These are phyloP conservation scores for rat (Rattus norvegicus) DNA, from an alignment of 2,113 vertebrate species.

Conservation along the genomic window GRCr8 NC_086032.1:73751001-73751500, in stretches of 20 bases:
- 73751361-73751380: neutral
- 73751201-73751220: too few relatives aligned
- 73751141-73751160: neutral
- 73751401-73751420: neutral
- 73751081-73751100: neutral
- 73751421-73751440: neutral
- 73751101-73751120: neutral
- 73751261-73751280: neutral
- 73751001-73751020: neutral
- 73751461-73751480: neutral
- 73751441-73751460: neutral
- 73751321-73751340: neutral
- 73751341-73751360: neutral
- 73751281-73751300: neutral
- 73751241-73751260: neutral
- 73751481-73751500: slow-evolving; percentile 55
- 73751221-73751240: neutral
- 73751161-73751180: neutral
- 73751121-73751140: neutral
- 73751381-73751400: neutral
- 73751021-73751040: neutral
- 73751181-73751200: neutral
- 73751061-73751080: neutral
- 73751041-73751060: neutral
- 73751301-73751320: neutral